These are phyloP conservation scores for Phalangium opilio DNA, from an alignment of 2,888 invertebrate species.

Conservation along the genomic window DNA sequence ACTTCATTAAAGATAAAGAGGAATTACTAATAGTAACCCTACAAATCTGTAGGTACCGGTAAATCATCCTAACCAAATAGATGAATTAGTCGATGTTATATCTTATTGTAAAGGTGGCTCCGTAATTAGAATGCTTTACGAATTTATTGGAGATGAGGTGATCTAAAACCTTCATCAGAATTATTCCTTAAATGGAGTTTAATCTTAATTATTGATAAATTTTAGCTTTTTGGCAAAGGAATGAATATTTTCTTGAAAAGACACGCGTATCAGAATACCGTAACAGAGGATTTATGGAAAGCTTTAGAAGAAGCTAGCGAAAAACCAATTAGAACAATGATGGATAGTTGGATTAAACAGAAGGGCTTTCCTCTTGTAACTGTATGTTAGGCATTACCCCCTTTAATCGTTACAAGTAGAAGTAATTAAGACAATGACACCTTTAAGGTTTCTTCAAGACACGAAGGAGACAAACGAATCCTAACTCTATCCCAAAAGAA, in stretches of 20 bases:
- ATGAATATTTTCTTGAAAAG: slow-evolving; percentile 76
- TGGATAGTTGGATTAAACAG: slow-evolving; percentile 93
- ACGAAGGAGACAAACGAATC: slow-evolving; percentile 40
- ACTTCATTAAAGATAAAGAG: slow-evolving; percentile 36
- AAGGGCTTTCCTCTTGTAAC: slow-evolving; percentile 81
- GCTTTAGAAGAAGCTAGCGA: slow-evolving; percentile 73
- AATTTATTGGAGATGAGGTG: slow-evolving; percentile 68
- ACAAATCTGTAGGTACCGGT: slow-evolving; percentile 43
- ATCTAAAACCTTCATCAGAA: neutral
- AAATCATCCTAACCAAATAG: slow-evolving; percentile 82
- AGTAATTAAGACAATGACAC: no score
- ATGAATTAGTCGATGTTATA: slow-evolving; percentile 94
- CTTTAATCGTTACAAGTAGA: no score
- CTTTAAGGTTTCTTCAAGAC: slow-evolving; percentile 17
- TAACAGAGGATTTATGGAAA: slow-evolving; percentile 84
- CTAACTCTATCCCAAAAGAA: slow-evolving; percentile 64
- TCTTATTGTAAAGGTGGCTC: slow-evolving; percentile 92
- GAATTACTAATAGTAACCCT: slow-evolving; percentile 56
- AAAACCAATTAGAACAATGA: slow-evolving; percentile 75
- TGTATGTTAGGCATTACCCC: slow-evolving; percentile 28
- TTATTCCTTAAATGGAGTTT: no score
- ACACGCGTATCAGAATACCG: slow-evolving; percentile 76
- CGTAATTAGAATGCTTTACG: slow-evolving; percentile 82
- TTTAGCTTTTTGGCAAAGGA: slow-evolving; percentile 68
- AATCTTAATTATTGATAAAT: no score